phyloP scores from a whole-genome alignment of 2,888 invertebrate genomes.

The Hirtodrosophila cameraria region DNA sequence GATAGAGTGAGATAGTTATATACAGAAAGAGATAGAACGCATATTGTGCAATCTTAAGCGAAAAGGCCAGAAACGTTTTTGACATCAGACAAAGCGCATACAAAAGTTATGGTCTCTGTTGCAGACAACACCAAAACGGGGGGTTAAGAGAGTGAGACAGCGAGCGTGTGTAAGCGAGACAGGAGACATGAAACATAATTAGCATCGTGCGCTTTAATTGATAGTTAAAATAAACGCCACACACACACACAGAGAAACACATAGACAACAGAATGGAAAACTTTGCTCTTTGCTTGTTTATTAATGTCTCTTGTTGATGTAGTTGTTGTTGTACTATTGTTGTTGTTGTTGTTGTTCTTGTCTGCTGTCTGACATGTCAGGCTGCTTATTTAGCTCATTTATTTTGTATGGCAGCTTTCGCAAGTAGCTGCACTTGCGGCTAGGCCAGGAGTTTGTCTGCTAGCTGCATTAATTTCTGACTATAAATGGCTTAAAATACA shows the following conservation, averaged over 20 bases:
- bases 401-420: conserved; percentile 77
- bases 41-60: conserved; percentile 12
- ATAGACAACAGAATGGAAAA: conserved; percentile 35
- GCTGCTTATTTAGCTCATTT: conserved; percentile 80
- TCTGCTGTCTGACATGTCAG: conserved; percentile 58
- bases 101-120: conserved; percentile 43
- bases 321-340: conserved; percentile 31
- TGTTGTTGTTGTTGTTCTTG: conserved; percentile 21
- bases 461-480: conserved; percentile 65
- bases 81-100: conserved; percentile 36
- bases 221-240: conserved; percentile 67
- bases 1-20: conserved; percentile 2
- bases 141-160: not conserved
- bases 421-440: conserved; percentile 69
- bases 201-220: conserved; percentile 74
- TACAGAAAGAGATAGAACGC: conserved; percentile 3
- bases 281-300: conserved; percentile 73
- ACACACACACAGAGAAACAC: conserved; percentile 19
- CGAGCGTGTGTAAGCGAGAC: conserved; percentile 9
- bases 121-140: conserved; percentile 12
- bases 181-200: conserved; percentile 66
- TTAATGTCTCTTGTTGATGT: conserved; percentile 51
- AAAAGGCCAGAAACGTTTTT: conserved; percentile 28
- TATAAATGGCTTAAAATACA: conserved; percentile 68
- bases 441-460: conserved; percentile 28